A percentile compares a stretch with the other conserved stretches of the same genome.
Conservation (phyloP, 2,797 vertebrate genomes). For the Knipowitschia caucasica region DNA sequence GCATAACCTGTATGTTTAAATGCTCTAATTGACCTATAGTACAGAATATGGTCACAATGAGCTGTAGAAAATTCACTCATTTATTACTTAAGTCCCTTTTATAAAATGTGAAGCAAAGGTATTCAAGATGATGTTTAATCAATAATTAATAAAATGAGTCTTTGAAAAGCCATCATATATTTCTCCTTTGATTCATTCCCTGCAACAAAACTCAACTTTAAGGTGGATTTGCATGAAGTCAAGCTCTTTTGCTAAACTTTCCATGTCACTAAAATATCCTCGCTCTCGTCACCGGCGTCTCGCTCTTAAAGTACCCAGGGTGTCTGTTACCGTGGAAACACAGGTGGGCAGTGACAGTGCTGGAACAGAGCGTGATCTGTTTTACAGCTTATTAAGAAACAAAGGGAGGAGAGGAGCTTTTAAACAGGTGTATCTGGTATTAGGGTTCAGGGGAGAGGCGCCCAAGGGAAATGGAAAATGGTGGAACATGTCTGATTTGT, state of each 20-base stretch:
- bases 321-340: conserved; percentile 17
- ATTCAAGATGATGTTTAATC: too few relatives aligned
- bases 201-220: neutral
- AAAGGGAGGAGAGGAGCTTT: neutral
- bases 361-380: conserved; percentile 7
- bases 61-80: too few relatives aligned
- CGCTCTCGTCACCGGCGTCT: conserved; percentile 6
- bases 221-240: neutral
- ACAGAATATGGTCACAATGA: too few relatives aligned
- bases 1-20: too few relatives aligned
- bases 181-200: too few relatives aligned
- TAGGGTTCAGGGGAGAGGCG: neutral
- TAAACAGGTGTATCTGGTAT: conserved; percentile 2
- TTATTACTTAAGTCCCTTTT: too few relatives aligned
- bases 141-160: too few relatives aligned
- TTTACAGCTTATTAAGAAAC: conserved; percentile 9
- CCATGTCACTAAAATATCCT: conserved; percentile 3
- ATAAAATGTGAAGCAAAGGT: too few relatives aligned
- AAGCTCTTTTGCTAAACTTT: neutral
- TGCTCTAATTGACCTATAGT: too few relatives aligned
- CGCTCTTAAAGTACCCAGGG: conserved; percentile 8
- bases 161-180: too few relatives aligned
- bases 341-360: neutral
- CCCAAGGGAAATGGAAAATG: conserved; percentile 2
- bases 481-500: neutral